These are phyloP conservation scores for Thermophis baileyi DNA, from an alignment of 2,113 vertebrate genomes.

Conservation along the genomic window DNA sequence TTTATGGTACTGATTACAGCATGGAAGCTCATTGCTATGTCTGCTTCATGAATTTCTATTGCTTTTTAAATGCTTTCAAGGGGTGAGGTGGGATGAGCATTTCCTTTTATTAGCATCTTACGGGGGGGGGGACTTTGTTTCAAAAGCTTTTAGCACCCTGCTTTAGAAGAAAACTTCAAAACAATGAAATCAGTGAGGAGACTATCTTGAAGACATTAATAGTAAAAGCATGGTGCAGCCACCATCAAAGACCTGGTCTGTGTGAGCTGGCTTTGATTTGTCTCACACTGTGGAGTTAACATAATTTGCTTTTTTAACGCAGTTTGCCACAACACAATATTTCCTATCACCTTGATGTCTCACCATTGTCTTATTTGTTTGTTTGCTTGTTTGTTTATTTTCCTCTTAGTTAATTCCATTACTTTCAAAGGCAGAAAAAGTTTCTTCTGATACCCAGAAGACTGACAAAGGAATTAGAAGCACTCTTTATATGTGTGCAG, in stretches of 20 bases:
- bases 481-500: neutral
- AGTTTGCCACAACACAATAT: neutral
- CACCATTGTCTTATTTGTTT: neutral
- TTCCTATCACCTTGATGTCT: neutral
- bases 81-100: neutral
- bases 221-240: neutral
- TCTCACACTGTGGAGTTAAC: neutral
- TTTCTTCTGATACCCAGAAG: neutral
- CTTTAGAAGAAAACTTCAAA: neutral
- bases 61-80: neutral
- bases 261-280: neutral
- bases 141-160: neutral
- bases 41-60: neutral
- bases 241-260: neutral
- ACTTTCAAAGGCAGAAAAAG: neutral
- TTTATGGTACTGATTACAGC: neutral
- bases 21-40: neutral
- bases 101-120: neutral
- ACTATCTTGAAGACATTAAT: neutral
- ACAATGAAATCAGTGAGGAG: neutral
- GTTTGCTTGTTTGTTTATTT: neutral
- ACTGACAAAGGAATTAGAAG: neutral
- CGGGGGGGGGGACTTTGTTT: neutral
- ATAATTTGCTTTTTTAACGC: neutral
- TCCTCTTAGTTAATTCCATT: neutral